Percentiles rank a stretch among this genome's conserved stretches.
These are phyloP conservation scores for Campoplex nolae DNA, from an alignment of 2,888 invertebrate species.

Conservation along the genomic window DNA sequence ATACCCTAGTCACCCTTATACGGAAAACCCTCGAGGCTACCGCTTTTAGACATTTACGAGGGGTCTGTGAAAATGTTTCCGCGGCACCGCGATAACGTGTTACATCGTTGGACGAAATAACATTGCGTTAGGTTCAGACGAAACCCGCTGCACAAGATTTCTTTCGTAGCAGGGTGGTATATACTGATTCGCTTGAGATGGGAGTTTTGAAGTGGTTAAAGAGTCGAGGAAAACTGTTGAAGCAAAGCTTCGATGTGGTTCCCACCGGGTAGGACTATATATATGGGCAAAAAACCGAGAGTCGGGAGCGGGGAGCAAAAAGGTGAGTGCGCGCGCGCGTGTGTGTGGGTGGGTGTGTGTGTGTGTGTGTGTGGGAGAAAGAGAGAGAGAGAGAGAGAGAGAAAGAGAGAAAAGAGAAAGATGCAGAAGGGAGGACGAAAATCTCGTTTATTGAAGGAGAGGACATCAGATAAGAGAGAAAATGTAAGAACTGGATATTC, in stretches of 20 bases:
- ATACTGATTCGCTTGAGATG: slow-evolving; percentile 56
- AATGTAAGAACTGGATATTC: slow-evolving; percentile 67
- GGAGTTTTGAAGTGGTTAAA: slow-evolving; percentile 60
- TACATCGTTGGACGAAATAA: slow-evolving; percentile 46
- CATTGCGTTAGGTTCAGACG: slow-evolving; percentile 19
- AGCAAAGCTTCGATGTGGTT: slow-evolving; percentile 45
- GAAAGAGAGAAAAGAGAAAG: background rate
- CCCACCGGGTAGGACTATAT: background rate
- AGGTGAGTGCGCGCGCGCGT: background rate
- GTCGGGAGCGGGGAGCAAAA: background rate
- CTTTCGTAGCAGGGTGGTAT: slow-evolving; percentile 5
- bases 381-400: slow-evolving; percentile 6
- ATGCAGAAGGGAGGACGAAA: slow-evolving; percentile 41
- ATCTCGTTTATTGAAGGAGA: slow-evolving; percentile 58
- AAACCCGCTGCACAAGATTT: background rate
- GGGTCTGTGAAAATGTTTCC: slow-evolving; percentile 22
- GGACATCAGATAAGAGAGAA: slow-evolving; percentile 66
- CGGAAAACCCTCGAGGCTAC: slow-evolving; percentile 4
- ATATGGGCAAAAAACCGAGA: slow-evolving; percentile 13
- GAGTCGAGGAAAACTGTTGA: slow-evolving; percentile 55
- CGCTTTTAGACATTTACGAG: background rate
- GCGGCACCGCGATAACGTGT: slow-evolving; percentile 7
- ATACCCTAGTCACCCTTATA: background rate
- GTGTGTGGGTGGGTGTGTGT: too few relatives aligned
- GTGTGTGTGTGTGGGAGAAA: background rate